These are phyloP conservation scores for Herminia tarsipennalis DNA, from an alignment of 2,888 invertebrate species.

Conservation along the genomic window DNA sequence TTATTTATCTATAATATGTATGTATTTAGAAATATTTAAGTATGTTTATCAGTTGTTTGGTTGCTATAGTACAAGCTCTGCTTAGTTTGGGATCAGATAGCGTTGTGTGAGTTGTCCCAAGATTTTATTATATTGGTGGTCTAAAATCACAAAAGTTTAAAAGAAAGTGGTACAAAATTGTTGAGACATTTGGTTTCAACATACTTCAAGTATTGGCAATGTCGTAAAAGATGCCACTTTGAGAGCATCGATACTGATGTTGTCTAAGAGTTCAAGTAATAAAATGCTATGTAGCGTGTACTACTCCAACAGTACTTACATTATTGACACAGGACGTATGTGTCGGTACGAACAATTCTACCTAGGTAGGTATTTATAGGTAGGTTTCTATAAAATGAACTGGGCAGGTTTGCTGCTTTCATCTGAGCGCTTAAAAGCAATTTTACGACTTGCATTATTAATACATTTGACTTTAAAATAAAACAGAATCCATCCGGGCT, in stretches of 20 bases:
- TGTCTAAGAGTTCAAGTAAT: slow-evolving; percentile 2
- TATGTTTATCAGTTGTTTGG: too few species aligned
- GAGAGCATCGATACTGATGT: not conserved
- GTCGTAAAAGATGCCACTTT: not conserved
- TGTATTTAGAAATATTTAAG: too few species aligned
- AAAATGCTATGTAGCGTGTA: slow-evolving; percentile 1
- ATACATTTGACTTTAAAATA: not conserved
- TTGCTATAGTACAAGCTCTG: too few species aligned
- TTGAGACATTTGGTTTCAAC: not conserved
- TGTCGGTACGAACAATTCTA: not conserved
- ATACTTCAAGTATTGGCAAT: not conserved
- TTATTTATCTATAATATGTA: too few species aligned
- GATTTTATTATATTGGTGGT: too few species aligned
- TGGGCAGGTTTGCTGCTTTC: not conserved
- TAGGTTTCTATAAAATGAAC: slow-evolving; percentile 2
- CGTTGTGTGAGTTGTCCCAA: too few species aligned
- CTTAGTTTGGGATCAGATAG: too few species aligned
- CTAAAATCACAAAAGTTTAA: too few species aligned
- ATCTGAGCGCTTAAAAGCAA: not conserved
- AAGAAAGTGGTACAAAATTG: too few species aligned
- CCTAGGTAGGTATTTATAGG: too few species aligned
- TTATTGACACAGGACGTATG: not conserved
- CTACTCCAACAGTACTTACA: not conserved
- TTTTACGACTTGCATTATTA: not conserved
- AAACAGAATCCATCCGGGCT: too few species aligned